These are phyloP conservation scores for Paratrypauchen microcephalus DNA, from an alignment of 2,797 vertebrate species.

Conservation along the genomic window DNA sequence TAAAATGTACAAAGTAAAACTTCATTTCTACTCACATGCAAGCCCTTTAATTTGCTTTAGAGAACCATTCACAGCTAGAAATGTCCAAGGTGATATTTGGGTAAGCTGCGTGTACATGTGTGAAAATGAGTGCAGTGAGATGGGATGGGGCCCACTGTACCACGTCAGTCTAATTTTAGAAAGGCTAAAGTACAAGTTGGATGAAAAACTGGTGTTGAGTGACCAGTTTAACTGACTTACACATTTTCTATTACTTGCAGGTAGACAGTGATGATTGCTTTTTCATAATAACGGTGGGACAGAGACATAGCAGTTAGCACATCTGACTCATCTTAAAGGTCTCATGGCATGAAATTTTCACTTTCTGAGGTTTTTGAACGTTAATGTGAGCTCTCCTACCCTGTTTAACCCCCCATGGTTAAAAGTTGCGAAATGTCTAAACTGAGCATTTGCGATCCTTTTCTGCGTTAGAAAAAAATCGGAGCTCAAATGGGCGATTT, in stretches of 20 bases:
- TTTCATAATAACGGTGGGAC: background rate
- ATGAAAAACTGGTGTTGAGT: conserved; percentile 17
- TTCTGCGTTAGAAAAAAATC: no score
- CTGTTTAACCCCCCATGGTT: no score
- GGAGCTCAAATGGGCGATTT: no score
- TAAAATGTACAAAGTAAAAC: background rate
- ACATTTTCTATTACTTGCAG: background rate
- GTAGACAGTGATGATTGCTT: background rate
- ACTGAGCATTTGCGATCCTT: no score
- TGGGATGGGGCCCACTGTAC: conserved; percentile 29
- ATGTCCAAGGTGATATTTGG: background rate
- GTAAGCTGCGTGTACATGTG: background rate
- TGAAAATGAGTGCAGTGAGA: conserved; percentile 16
- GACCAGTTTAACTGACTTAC: conserved; percentile 10
- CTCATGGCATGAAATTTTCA: no score
- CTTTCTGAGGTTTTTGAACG: no score
- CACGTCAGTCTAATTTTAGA: conserved; percentile 33
- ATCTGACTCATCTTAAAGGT: background rate
- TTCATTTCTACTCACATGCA: background rate
- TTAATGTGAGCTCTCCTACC: no score
- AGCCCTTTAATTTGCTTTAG: conserved; percentile 16
- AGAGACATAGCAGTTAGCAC: background rate
- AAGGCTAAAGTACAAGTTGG: conserved; percentile 17
- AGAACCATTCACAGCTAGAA: conserved; percentile 7
- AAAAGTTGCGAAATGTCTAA: no score